Conservation (phyloP, 1,140 invertebrate species). For the Gyrodactylus salaris region DNA sequence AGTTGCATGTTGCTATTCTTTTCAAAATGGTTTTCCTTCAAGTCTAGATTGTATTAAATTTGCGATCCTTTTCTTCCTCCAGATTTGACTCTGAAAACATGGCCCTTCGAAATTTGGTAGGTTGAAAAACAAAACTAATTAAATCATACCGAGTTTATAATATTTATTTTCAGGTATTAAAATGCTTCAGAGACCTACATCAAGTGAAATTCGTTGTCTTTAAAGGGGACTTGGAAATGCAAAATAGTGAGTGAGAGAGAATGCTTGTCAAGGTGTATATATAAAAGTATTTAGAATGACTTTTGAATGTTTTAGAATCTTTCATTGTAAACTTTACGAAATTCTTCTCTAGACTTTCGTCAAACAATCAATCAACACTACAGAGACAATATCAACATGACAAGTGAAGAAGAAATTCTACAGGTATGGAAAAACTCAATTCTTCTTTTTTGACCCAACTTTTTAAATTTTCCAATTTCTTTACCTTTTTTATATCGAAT, state of each 20-base stretch:
- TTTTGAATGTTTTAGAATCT: no score
- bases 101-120: no score
- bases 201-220: not conserved
- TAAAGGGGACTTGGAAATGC: not conserved
- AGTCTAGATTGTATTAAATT: no score
- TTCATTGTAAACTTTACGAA: not conserved
- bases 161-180: not conserved
- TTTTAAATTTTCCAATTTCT: no score
- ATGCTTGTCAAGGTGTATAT: no score
- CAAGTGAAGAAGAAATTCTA: not conserved
- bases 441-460: no score
- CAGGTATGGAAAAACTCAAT: not conserved
- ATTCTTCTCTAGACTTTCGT: not conserved
- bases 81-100: no score
- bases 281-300: not conserved
- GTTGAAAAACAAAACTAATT: no score
- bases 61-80: no score
- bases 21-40: no score
- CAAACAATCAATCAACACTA: not conserved
- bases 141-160: not conserved
- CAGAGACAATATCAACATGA: not conserved
- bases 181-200: not conserved
- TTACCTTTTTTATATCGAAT: no score
- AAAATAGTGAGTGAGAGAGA: not conserved
- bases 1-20: no score